Evolutionary conservation across 2,888 invertebrate genomes (phyloP).

Genomic region (Acanthosepion lycidas): DNA sequence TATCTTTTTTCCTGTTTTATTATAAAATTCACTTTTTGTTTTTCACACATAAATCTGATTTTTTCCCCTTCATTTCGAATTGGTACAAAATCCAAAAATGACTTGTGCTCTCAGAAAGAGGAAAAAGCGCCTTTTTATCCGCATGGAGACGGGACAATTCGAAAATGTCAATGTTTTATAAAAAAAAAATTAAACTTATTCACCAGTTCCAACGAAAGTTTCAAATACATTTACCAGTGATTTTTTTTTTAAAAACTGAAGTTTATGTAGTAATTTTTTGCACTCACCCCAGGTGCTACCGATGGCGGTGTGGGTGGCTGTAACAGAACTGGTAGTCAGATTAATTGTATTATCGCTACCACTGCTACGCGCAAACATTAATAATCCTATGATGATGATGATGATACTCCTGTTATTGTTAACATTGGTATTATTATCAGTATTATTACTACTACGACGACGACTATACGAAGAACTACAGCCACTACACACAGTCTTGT

Average conservation of each 20-base stretch:
- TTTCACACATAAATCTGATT: too few relatives aligned
- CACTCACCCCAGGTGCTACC: not conserved
- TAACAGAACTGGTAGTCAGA: constrained; percentile 14
- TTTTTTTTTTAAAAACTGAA: not conserved
- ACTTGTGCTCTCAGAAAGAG: not conserved
- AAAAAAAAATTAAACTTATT: not conserved
- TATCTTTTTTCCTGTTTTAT: too few relatives aligned
- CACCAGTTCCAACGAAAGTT: not conserved
- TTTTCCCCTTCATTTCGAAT: not conserved
- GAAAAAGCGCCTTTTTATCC: too few relatives aligned
- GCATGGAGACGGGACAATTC: too few relatives aligned
- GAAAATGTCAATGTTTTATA: too few relatives aligned
- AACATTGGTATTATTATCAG: not conserved
- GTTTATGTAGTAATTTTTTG: not conserved
- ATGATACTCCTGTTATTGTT: not conserved
- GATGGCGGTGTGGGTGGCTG: not conserved
- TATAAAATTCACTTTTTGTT: not conserved
- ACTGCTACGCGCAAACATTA: not conserved
- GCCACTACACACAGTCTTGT: constrained; percentile 1
- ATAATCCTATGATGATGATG: not conserved
- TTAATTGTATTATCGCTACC: not conserved
- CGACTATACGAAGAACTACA: not conserved
- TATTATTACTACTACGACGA: not conserved
- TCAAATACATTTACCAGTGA: not conserved
- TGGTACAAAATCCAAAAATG: not conserved